Evolutionary conservation across 1,140 invertebrate genomes (phyloP).

Genomic region (Lasioglossum albipes): DNA sequence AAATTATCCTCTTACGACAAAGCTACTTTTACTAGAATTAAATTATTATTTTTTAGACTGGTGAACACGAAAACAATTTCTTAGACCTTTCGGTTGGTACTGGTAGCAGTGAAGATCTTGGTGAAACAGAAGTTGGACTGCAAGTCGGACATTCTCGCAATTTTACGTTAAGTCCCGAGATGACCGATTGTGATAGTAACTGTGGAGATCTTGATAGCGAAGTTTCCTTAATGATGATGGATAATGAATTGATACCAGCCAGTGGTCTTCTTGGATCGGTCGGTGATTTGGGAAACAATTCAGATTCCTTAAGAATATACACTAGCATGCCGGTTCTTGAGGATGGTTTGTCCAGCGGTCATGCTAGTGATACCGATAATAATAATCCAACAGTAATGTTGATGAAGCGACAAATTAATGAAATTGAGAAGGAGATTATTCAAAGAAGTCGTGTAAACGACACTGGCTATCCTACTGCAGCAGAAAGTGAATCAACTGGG

Average conservation of each 20-base stretch:
- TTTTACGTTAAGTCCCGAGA: slow-evolving; percentile 95
- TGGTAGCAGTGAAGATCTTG: slow-evolving; percentile 85
- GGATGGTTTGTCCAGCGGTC: slow-evolving; percentile 94
- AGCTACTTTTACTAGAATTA: neutral
- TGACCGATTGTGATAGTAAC: slow-evolving; percentile 96
- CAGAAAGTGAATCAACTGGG: slow-evolving; percentile 57
- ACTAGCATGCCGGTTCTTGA: slow-evolving; percentile 95
- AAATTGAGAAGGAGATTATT: slow-evolving; percentile 87
- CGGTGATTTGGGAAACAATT: slow-evolving; percentile 81
- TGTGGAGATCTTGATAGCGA: slow-evolving; percentile 91
- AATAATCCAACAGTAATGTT: slow-evolving; percentile 87
- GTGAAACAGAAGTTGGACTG: slow-evolving; percentile 84
- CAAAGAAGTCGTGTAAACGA: slow-evolving; percentile 81
- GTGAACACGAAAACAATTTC: slow-evolving; percentile 84
- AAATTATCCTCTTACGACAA: neutral
- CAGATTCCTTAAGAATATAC: slow-evolving; percentile 82
- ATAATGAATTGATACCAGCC: slow-evolving; percentile 82
- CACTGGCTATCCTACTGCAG: slow-evolving; percentile 48
- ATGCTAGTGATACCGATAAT: slow-evolving; percentile 95
- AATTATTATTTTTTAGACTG: slow-evolving; percentile 71
- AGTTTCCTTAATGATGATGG: slow-evolving; percentile 87
- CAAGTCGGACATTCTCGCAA: slow-evolving; percentile 85
- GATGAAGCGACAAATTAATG: slow-evolving; percentile 87
- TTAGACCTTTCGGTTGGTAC: slow-evolving; percentile 84
- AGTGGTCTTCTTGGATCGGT: slow-evolving; percentile 79